These are phyloP conservation scores for Cheilosia variabilis DNA, from an alignment of 2,888 invertebrate genomes.

Conservation along the genomic window DNA sequence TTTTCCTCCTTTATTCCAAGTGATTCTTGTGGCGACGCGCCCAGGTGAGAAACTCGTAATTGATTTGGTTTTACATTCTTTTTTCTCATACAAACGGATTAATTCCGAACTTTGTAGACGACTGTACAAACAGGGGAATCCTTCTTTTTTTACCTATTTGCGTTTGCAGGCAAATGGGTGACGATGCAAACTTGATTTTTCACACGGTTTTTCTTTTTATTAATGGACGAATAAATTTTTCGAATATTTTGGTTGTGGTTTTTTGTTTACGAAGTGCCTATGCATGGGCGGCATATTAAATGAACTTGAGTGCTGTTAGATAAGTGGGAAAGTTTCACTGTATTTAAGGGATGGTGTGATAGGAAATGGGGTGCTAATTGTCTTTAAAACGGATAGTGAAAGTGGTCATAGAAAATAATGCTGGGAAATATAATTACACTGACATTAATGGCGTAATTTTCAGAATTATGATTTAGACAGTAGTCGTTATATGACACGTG, in stretches of 20 bases:
- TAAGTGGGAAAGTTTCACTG: no score
- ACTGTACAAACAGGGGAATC: constrained; percentile 34
- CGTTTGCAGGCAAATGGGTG: constrained; percentile 11
- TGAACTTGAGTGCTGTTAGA: no score
- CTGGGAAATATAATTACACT: no score
- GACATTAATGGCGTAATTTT: no score
- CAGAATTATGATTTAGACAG: no score
- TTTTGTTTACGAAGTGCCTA: no score
- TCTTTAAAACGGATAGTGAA: no score
- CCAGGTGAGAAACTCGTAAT: constrained; percentile 53
- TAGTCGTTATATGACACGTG: no score
- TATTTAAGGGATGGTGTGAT: no score
- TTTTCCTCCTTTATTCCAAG: constrained; percentile 31
- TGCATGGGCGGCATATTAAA: no score
- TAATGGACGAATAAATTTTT: constrained; percentile 35
- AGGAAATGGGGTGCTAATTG: no score
- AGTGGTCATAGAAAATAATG: no score
- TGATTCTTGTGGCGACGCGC: constrained; percentile 21
- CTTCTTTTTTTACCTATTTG: neutral
- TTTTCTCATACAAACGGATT: constrained; percentile 11
- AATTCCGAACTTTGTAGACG: constrained; percentile 59
- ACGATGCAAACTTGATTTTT: constrained; percentile 32
- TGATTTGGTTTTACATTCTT: constrained; percentile 49
- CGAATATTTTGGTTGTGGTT: neutral
- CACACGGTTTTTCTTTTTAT: neutral